Base-by-base conservation (phyloP, 1,140 invertebrate genomes). In the Pseudomyrmex pallidus region DNA sequence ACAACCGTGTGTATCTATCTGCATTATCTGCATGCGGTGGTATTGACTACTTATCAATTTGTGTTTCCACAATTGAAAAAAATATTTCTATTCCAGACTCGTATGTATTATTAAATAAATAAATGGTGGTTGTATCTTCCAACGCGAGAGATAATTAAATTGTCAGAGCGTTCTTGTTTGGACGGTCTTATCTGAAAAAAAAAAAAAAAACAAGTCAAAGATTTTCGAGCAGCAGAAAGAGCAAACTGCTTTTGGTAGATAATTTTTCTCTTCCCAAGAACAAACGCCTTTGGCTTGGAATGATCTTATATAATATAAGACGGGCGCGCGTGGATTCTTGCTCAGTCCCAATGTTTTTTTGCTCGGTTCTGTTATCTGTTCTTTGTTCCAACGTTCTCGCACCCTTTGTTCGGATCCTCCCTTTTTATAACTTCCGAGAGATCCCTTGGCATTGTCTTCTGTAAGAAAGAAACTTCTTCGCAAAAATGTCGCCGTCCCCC, bases 311-410 rank as follows among this genome's bases (percentile, higher is more conserved):
- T 35, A 35, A 35, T 56, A 35, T 20, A 15, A 70, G 74, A 44
- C 54, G 61, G 72, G 54, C 59, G 62, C 59, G 62, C 56, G 50
- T 62, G 62, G 62, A 44, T 44, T 83, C 59, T 59, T 83, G 63
- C 5, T 64, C 57, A 13, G 66, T 54, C 46, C 46, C 70, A 68
- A 50, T 90, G 89, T 91, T 91, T 91, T 35, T 35, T 91, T 90
- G 84, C 86, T 87, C 54, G 62, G 67, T 78, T 85, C 88, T 35
- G 91, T 90, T 91, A 91, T 91, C 90, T 87, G 50, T 82, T 84
- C 87, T 90, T 91, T 91, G 90, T 91, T 90, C 89, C 90, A 87
- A 17, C 85, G 62, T 70, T 89, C 86, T 88, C 89, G 83, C 86
- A 86, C 88, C 88, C 91, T 90, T 91, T 91, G 90, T 91, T 87